Conservation (phyloP, 2,113 vertebrate genomes). For the Carettochelys insculpta region DNA sequence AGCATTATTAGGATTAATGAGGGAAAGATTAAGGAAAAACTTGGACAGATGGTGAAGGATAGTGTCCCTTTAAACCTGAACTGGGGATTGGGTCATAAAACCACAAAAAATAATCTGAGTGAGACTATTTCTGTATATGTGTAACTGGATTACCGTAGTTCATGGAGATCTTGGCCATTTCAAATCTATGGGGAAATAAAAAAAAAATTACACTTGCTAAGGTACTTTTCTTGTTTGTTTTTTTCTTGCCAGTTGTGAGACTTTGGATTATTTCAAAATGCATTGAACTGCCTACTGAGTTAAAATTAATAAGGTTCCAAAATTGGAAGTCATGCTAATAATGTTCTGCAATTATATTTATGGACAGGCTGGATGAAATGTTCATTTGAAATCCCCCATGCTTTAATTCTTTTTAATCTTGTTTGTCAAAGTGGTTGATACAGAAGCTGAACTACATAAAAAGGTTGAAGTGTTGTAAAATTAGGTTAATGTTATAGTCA, state of each 20-base stretch:
- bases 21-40: neutral
- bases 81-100: neutral
- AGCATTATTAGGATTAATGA: neutral
- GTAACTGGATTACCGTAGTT: neutral
- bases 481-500: neutral
- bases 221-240: neutral
- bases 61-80: neutral
- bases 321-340: neutral
- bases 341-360: neutral
- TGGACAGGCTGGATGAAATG: neutral
- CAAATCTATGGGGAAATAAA: neutral
- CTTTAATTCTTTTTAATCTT: neutral
- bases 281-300: neutral
- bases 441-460: neutral
- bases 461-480: neutral
- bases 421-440: neutral
- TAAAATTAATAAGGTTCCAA: neutral
- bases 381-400: neutral
- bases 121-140: neutral
- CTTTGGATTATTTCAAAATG: neutral
- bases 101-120: neutral
- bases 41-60: neutral
- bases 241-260: neutral
- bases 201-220: neutral
- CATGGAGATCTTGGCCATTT: neutral